Evolutionary conservation across 2,888 invertebrate species (phyloP).

Genomic region (Thalpophila matura): DNA sequence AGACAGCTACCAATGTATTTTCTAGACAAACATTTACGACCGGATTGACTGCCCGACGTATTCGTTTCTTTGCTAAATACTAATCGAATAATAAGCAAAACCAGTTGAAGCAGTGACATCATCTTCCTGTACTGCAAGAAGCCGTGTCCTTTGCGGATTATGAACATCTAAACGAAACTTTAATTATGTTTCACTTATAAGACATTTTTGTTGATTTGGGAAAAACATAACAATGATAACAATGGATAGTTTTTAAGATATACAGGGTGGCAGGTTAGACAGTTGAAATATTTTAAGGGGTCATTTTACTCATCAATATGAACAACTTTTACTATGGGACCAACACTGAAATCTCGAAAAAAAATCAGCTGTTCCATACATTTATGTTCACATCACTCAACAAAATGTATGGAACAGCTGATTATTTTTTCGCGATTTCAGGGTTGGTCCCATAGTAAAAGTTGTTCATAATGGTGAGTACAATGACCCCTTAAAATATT

Average conservation of each 20-base stretch:
- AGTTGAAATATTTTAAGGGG: no score
- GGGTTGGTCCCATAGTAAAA: no score
- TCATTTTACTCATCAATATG: no score
- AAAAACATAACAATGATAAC: conserved; percentile 21
- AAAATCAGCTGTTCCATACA: no score
- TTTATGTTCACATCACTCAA: no score
- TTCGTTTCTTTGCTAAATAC: conserved; percentile 78
- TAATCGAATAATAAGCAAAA: conserved; percentile 86
- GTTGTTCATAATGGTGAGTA: no score
- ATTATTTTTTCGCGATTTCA: no score
- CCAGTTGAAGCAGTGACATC: conserved; percentile 89
- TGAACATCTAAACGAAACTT: conserved; percentile 49
- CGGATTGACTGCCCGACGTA: conserved; percentile 73
- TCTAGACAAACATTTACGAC: conserved; percentile 61
- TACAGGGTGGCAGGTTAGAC: no score
- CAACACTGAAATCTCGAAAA: no score
- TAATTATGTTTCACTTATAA: conserved; percentile 37
- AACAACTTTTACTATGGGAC: no score
- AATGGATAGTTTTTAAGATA: not conserved
- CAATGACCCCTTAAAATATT: no score
- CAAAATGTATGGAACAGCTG: no score
- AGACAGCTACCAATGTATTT: conserved; percentile 42
- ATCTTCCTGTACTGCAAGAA: conserved; percentile 85
- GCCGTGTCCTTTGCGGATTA: conserved; percentile 81
- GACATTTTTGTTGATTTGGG: conserved; percentile 6